A percentile compares a stretch with the other conserved stretches of the same genome.
phyloP scores from a whole-genome alignment of 23 tunicate species.

The Styela plicata region DNA sequence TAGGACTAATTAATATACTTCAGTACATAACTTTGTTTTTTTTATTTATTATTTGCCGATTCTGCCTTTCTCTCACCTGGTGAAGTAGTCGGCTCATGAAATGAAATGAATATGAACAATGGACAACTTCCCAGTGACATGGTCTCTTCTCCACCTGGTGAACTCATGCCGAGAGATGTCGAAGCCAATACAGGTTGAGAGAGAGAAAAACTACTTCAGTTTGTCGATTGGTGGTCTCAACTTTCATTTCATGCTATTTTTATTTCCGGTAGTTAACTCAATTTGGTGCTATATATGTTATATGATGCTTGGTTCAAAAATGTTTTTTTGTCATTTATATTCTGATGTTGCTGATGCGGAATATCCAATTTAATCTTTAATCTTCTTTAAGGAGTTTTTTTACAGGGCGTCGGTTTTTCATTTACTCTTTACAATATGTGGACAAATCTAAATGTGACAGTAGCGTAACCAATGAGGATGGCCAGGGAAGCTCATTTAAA shows the following conservation, averaged over 20 bases:
- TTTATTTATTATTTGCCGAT: constrained; percentile 37
- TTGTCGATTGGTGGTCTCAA: neutral
- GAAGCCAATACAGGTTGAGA: constrained; percentile 19
- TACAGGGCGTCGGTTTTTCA: no score
- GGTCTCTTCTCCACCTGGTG: neutral
- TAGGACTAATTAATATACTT: neutral
- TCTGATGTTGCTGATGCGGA: no score
- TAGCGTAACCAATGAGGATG: no score
- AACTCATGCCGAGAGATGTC: neutral
- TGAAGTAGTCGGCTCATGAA: constrained; percentile 31
- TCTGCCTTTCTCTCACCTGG: constrained; percentile 44
- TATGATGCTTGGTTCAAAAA: no score
- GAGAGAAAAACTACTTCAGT: neutral
- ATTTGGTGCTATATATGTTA: no score
- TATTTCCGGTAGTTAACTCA: no score
- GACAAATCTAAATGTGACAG: no score
- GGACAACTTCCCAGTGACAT: neutral
- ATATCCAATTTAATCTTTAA: no score
- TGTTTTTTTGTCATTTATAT: no score
- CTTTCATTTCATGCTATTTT: neutral
- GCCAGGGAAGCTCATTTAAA: no score
- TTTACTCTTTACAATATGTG: no score
- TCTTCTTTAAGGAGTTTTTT: no score
- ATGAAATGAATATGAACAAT: constrained; percentile 10
- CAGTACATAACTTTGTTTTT: constrained; percentile 14